Percentiles rank a stretch among this genome's conserved stretches.
phyloP scores from a whole-genome alignment of 2,797 vertebrate genomes.

The Danio tinwini region DNA sequence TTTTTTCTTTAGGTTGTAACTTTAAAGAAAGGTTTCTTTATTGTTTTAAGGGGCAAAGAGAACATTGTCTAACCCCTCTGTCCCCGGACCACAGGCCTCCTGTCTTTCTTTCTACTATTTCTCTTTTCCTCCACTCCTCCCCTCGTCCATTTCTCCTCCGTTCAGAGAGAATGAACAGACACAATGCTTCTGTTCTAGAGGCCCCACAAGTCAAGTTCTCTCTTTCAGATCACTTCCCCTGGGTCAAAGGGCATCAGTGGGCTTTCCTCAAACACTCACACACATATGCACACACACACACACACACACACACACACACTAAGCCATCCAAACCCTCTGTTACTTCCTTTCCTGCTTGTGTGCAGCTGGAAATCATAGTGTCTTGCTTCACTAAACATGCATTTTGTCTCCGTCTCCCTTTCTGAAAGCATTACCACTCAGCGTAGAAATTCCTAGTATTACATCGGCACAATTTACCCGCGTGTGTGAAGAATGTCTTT shows the following conservation, averaged over 20 bases:
- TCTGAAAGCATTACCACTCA: slow-evolving; percentile 24
- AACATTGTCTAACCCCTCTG: slow-evolving; percentile 27
- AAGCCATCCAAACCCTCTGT: slow-evolving; percentile 42
- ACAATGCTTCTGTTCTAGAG: slow-evolving; percentile 76
- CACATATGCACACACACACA: slow-evolving; percentile 52
- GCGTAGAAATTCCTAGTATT: slow-evolving; percentile 22
- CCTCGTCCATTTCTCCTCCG: slow-evolving; percentile 44
- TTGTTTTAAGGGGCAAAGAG: slow-evolving; percentile 29
- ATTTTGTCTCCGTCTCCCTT: slow-evolving; percentile 36
- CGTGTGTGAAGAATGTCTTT: slow-evolving; percentile 16
- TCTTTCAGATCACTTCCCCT: slow-evolving; percentile 78
- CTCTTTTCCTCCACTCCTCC: slow-evolving; percentile 35
- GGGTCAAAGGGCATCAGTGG: slow-evolving; percentile 76
- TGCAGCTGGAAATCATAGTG: slow-evolving; percentile 53
- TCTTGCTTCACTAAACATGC: slow-evolving; percentile 58
- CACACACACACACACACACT: slow-evolving; percentile 19
- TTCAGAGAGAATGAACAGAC: slow-evolving; percentile 70
- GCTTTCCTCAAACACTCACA: slow-evolving; percentile 65
- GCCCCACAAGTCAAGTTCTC: slow-evolving; percentile 82
- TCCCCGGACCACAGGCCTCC: slow-evolving; percentile 54
- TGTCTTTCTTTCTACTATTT: slow-evolving; percentile 43
- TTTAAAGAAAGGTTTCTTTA: slow-evolving; percentile 33
- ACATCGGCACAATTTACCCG: slow-evolving; percentile 13
- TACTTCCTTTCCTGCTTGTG: slow-evolving; percentile 46
- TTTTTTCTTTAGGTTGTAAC: neutral